These are phyloP conservation scores for Cerastis leucographa DNA, from an alignment of 2,888 invertebrate genomes.

Conservation along the genomic window DNA sequence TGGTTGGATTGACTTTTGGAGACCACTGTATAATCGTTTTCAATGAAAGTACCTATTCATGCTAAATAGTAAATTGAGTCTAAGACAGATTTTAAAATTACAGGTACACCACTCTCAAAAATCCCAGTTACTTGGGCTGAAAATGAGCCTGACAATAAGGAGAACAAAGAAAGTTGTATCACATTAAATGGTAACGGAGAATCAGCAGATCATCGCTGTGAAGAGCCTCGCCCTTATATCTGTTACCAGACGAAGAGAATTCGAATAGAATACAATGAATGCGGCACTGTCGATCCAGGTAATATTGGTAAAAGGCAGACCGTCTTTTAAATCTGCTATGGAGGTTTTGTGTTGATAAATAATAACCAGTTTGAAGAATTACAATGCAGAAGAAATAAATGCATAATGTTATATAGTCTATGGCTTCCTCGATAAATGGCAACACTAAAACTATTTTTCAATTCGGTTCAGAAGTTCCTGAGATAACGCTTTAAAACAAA, in stretches of 20 bases:
- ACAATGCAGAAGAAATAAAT: too few relatives aligned
- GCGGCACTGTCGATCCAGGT: conserved; percentile 60
- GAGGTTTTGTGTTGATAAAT: neutral
- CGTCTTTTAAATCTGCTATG: neutral
- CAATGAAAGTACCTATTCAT: too few relatives aligned
- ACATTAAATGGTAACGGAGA: conserved; percentile 50
- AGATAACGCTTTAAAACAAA: too few relatives aligned
- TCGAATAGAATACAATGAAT: conserved; percentile 25
- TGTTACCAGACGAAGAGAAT: conserved; percentile 46
- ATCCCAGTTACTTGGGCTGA: conserved; percentile 53
- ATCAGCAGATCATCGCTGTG: conserved; percentile 50
- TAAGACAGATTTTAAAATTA: neutral
- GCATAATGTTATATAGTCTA: too few relatives aligned
- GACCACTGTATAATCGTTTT: too few relatives aligned
- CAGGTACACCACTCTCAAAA: conserved; percentile 54
- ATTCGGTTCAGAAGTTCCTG: too few relatives aligned
- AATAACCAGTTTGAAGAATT: neutral
- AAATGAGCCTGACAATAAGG: conserved; percentile 59
- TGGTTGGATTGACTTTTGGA: too few relatives aligned
- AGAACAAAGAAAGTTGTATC: conserved; percentile 61
- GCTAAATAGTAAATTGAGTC: too few relatives aligned
- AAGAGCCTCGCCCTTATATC: conserved; percentile 52
- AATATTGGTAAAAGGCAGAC: neutral
- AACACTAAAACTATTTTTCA: too few relatives aligned
- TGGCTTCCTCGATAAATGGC: too few relatives aligned